A percentile compares a stretch with the other conserved stretches of the same genome.
phyloP scores from a whole-genome alignment of 2,113 vertebrate species.

The Brachyhypopomus gauderio region DNA sequence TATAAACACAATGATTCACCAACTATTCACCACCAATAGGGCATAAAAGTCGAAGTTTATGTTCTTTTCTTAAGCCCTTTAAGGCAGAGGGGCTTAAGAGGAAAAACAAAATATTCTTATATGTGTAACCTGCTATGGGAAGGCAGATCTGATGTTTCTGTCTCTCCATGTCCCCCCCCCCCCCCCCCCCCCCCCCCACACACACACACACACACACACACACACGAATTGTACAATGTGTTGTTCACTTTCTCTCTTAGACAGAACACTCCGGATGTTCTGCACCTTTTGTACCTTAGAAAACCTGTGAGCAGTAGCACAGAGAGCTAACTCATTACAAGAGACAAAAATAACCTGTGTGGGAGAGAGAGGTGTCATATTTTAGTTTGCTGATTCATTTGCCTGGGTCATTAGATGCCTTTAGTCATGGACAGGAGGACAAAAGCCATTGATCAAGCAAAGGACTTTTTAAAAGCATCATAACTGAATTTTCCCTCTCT shows the following conservation, averaged over 20 bases:
- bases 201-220: slow-evolving; percentile 8
- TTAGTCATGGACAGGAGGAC: slow-evolving; percentile 18
- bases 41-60: neutral
- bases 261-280: neutral
- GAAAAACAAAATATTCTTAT: too few relatives aligned
- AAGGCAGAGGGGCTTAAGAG: too few relatives aligned
- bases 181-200: neutral
- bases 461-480: slow-evolving; percentile 14
- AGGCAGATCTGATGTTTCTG: too few relatives aligned
- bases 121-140: too few relatives aligned
- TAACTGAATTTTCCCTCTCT: slow-evolving; percentile 26
- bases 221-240: neutral
- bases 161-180: too few relatives aligned
- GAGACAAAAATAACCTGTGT: slow-evolving; percentile 28
- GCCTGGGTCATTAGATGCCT: neutral
- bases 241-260: neutral
- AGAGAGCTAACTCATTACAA: neutral
- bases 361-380: slow-evolving; percentile 3
- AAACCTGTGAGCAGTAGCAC: neutral
- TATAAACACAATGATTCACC: neutral
- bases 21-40: neutral
- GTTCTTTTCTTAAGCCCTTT: too few relatives aligned
- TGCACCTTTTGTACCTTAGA: neutral
- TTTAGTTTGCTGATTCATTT: slow-evolving; percentile 50
- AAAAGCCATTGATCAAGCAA: slow-evolving; percentile 32